These are phyloP conservation scores for Cheilosia vernalis DNA, from an alignment of 2,888 invertebrate species.

Conservation along the genomic window DNA sequence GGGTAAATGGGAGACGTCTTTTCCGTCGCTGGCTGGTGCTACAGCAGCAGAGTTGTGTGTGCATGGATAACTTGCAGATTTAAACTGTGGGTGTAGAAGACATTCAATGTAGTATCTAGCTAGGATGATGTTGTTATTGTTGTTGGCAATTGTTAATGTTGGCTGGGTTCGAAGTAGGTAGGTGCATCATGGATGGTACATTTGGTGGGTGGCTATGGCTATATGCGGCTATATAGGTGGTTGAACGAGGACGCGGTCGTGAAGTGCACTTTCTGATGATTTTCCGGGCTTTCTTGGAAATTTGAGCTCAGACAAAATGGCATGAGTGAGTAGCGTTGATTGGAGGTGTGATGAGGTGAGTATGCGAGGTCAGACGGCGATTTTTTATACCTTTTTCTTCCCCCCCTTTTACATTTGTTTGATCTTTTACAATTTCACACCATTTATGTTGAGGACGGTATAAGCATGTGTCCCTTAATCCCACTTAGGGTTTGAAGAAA, in stretches of 20 bases:
- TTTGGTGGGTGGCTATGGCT: slow-evolving; percentile 62
- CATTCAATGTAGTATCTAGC: slow-evolving; percentile 51
- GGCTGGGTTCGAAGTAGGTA: slow-evolving; percentile 33
- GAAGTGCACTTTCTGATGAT: slow-evolving; percentile 56
- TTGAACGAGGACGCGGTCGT: slow-evolving; percentile 54
- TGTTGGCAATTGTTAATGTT: slow-evolving; percentile 65
- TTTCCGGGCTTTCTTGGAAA: slow-evolving; percentile 69
- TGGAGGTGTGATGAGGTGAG: slow-evolving; percentile 60
- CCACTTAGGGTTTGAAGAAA: background rate
- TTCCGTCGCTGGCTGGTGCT: slow-evolving; percentile 42
- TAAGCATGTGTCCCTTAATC: slow-evolving; percentile 23
- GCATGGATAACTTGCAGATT: slow-evolving; percentile 61
- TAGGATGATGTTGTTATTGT: slow-evolving; percentile 44
- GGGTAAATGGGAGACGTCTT: slow-evolving; percentile 48
- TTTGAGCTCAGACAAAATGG: slow-evolving; percentile 62
- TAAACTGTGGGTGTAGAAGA: slow-evolving; percentile 65
- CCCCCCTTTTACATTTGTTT: slow-evolving; percentile 15
- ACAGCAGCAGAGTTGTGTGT: slow-evolving; percentile 44
- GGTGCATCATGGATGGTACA: slow-evolving; percentile 51
- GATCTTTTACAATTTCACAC: slow-evolving; percentile 47
- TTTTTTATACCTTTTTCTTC: background rate
- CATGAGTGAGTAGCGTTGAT: slow-evolving; percentile 65
- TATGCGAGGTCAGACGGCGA: slow-evolving; percentile 56
- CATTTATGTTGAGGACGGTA: slow-evolving; percentile 14
- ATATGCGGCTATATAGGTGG: slow-evolving; percentile 37